Percentiles rank a stretch among this genome's conserved stretches.
These are phyloP conservation scores for Aricia artaxerxes DNA, from an alignment of 2,888 invertebrate genomes.

Conservation along the genomic window DNA sequence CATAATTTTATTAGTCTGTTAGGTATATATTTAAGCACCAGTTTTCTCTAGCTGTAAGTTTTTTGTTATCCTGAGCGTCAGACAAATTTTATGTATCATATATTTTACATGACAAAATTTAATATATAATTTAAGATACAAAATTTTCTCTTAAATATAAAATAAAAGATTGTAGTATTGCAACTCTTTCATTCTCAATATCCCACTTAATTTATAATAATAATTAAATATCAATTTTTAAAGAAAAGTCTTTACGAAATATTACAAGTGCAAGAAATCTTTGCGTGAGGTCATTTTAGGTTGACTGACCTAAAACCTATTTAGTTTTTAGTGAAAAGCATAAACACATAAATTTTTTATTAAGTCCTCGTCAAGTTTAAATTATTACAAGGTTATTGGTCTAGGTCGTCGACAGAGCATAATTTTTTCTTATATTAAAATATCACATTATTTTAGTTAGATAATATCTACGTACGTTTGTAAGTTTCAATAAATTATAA, in stretches of 20 bases:
- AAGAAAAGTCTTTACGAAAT: background rate
- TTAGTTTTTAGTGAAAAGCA: conserved; percentile 1
- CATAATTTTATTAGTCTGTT: background rate
- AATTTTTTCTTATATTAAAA: background rate
- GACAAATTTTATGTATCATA: background rate
- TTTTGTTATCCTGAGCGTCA: background rate
- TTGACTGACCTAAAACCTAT: background rate
- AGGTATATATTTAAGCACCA: background rate
- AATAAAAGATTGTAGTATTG: background rate
- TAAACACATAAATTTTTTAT: background rate
- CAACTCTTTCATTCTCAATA: background rate
- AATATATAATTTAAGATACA: background rate
- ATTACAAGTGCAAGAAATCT: background rate
- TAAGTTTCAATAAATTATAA: background rate
- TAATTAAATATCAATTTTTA: too few relatives aligned
- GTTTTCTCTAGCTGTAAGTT: background rate
- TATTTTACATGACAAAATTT: background rate
- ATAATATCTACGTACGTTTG: too few relatives aligned
- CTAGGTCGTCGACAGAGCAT: background rate
- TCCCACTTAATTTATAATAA: too few relatives aligned
- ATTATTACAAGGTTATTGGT: background rate
- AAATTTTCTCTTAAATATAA: background rate
- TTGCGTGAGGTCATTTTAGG: conserved; percentile 2
- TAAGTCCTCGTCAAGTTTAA: background rate
- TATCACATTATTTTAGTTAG: background rate